These are phyloP conservation scores for Cotesia typhae DNA, from an alignment of 1,140 invertebrate species.

Conservation along the genomic window DNA sequence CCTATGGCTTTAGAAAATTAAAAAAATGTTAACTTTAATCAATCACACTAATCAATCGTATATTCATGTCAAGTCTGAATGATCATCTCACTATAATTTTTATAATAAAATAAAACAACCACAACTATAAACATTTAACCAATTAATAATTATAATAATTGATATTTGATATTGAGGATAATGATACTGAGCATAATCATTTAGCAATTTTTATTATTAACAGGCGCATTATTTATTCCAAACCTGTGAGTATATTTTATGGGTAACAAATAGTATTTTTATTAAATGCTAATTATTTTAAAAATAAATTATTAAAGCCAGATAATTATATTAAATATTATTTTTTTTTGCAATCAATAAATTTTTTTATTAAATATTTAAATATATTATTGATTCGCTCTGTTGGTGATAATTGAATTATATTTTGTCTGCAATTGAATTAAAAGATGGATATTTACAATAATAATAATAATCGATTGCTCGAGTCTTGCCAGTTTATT, in stretches of 20 bases:
- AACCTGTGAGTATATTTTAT: neutral
- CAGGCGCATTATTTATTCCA: neutral
- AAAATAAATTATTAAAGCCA: too few species aligned
- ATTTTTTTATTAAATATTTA: too few species aligned
- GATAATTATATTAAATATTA: too few species aligned
- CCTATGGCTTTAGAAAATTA: constrained; percentile 6
- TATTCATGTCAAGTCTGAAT: constrained; percentile 12
- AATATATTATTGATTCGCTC: too few species aligned
- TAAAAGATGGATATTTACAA: neutral
- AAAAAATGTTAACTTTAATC: neutral
- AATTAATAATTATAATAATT: neutral
- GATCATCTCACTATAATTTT: neutral
- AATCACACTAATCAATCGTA: neutral
- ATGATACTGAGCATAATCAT: constrained; percentile 16
- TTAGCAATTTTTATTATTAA: neutral
- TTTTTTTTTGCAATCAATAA: too few species aligned
- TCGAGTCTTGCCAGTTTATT: constrained; percentile 31
- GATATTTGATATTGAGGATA: neutral
- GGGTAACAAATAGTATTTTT: constrained; percentile 12
- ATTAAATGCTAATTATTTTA: neutral
- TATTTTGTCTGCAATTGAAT: neutral
- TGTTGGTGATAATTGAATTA: neutral
- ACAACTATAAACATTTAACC: neutral
- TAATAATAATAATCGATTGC: constrained; percentile 11
- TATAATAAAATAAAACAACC: neutral